These are phyloP conservation scores for Ophiothrix spiculata DNA, from an alignment of 35 echinoderm and acorn worm genomes.

Conservation along the genomic window DNA sequence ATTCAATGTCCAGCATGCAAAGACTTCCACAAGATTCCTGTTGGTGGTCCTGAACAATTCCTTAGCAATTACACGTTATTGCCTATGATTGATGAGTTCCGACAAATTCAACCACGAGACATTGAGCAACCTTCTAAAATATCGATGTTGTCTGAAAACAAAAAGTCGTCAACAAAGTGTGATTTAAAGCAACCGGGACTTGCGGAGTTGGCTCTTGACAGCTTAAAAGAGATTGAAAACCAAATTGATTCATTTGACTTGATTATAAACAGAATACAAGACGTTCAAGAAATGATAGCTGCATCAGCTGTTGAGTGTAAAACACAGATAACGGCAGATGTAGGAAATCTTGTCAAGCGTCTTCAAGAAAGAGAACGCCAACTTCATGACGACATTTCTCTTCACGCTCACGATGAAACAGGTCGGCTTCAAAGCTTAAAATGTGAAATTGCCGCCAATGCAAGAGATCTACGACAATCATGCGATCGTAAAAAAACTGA, in stretches of 20 bases:
- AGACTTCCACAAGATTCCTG: background rate
- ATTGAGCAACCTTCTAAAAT: background rate
- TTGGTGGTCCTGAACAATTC: background rate
- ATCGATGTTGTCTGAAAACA: background rate
- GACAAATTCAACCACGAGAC: background rate
- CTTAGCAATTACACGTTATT: background rate
- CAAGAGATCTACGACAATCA: background rate
- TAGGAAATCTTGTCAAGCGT: background rate
- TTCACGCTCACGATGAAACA: background rate
- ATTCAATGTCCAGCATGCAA: background rate
- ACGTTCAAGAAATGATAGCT: background rate
- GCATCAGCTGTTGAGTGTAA: background rate
- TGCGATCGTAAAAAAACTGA: background rate
- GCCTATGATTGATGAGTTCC: background rate
- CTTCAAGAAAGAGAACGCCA: background rate
- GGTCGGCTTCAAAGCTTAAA: background rate
- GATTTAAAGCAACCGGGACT: background rate
- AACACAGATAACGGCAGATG: background rate
- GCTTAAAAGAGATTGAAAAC: background rate
- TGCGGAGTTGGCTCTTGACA: background rate
- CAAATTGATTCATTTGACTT: background rate
- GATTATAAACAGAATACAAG: background rate
- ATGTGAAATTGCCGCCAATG: background rate
- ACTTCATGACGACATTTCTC: background rate
- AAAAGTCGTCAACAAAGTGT: background rate